Evolutionary conservation across 2,113 vertebrate genomes (phyloP), one percentile per base, ranked within the genome.

Genomic region (Austrofundulus limnaeus): DNA sequence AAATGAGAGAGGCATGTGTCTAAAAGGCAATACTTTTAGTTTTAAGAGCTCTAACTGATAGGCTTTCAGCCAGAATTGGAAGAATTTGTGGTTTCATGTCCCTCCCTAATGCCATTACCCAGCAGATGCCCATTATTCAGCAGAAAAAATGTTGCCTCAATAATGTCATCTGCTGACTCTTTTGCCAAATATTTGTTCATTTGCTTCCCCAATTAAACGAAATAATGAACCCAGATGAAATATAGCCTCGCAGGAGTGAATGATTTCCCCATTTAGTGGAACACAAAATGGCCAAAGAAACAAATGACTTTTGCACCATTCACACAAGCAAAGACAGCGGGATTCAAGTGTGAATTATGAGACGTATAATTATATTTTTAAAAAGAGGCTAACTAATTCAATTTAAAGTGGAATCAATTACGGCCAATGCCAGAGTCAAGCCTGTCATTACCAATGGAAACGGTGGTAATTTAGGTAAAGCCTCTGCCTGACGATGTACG

Each of bases 311-410:
- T 74, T 78, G 82, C 78, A 76, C 63, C 62, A 61, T 45, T 69
- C 52, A 13, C 79, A 59, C 39, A 75, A 53, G 66, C 74, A 81
- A 81, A 85, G 53, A 43, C 2, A 37, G 37, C n/a, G 14, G 61
- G 80, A 70, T 60, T 80, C 84, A 82, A 86, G 83, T 64, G 78
- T 89, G 80, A 84, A 61, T 80, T 74, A 85, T 83, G 74, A 56
- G 75, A 67, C 63, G 70, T 11, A 78, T 77, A 88, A 90, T 89
- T 84, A 83, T 83, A 75, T 85, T 84, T 79, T 84, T 78, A 77
- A 61, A 77, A 61, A 85, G 88, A 89, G 80, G 87, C 89, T 78
- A 85, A 83, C 70, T 77, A 70, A 88, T 89, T 81, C 24, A 70
- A 71, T 81, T 49, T 46, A 84, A 83, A 84, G 68, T 69, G 62